Evolutionary conservation across 1,140 invertebrate genomes (phyloP).

Genomic region (Protaetia brevitarsis): DNA sequence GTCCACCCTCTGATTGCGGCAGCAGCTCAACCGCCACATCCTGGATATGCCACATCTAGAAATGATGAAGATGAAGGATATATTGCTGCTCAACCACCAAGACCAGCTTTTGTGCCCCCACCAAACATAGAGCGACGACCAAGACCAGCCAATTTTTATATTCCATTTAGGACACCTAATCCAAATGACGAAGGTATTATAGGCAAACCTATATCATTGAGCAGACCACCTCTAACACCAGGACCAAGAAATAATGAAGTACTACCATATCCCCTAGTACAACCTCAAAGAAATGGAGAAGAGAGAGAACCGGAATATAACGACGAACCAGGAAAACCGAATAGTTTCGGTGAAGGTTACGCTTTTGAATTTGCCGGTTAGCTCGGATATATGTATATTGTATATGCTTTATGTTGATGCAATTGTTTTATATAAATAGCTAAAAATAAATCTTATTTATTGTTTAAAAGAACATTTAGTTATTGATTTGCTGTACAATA

Average conservation of each 20-base stretch:
- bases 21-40: conserved; percentile 11
- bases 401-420: neutral
- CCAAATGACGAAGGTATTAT: conserved; percentile 2
- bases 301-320: conserved; percentile 40
- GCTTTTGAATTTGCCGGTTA: conserved; percentile 54
- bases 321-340: conserved; percentile 50
- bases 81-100: neutral
- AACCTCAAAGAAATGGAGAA: conserved; percentile 28
- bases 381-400: neutral
- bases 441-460: too few relatives aligned
- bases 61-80: conserved; percentile 16
- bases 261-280: neutral
- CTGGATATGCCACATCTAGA: neutral
- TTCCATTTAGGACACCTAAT: neutral
- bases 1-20: conserved; percentile 33
- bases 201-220: neutral
- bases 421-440: neutral
- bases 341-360: conserved; percentile 59
- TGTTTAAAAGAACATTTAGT: too few relatives aligned
- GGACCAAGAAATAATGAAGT: conserved; percentile 12
- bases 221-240: conserved; percentile 14
- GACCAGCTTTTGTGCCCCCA: too few relatives aligned
- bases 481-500: too few relatives aligned
- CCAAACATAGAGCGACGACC: too few relatives aligned
- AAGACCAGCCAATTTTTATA: too few relatives aligned